phyloP scores from a whole-genome alignment of 2,888 invertebrate species.

The Sarcophaga caerulescens region DNA sequence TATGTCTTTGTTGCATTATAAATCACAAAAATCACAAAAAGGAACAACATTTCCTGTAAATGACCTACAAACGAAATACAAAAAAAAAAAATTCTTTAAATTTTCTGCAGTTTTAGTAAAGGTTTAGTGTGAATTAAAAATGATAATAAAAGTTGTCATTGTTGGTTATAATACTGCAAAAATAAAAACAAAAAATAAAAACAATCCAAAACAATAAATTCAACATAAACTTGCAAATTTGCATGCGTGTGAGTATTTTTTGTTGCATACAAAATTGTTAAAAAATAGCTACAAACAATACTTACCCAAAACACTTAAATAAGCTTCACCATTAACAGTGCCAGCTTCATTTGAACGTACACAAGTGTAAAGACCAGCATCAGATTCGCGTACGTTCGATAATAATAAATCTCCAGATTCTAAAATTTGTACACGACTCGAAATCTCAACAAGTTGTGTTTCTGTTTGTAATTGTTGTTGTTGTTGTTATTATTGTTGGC shows the following conservation, averaged over 20 bases:
- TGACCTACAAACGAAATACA: background rate
- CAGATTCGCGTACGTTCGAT: slow-evolving; percentile 90
- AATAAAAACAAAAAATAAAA: background rate
- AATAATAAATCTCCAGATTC: slow-evolving; percentile 94
- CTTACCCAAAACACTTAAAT: slow-evolving; percentile 91
- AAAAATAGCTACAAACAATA: slow-evolving; percentile 35
- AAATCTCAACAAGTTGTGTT: slow-evolving; percentile 84
- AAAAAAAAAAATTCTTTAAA: slow-evolving; percentile 14
- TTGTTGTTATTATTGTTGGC: background rate
- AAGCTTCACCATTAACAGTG: slow-evolving; percentile 90
- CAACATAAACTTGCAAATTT: slow-evolving; percentile 32
- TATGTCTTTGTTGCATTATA: too few relatives aligned
- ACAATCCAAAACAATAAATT: slow-evolving; percentile 7
- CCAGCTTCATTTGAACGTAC: slow-evolving; percentile 95
- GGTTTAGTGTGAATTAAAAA: slow-evolving; percentile 22
- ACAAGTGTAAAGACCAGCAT: slow-evolving; percentile 95
- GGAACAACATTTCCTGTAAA: too few relatives aligned
- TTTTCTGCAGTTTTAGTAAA: slow-evolving; percentile 23
- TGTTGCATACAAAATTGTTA: background rate
- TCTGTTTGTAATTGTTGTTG: slow-evolving; percentile 80
- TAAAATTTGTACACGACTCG: slow-evolving; percentile 91
- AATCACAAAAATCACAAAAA: too few relatives aligned
- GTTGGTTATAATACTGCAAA: slow-evolving; percentile 2
- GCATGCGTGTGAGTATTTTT: slow-evolving; percentile 4
- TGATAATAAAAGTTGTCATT: slow-evolving; percentile 17